Evolutionary conservation across 2,797 vertebrate species (phyloP), one percentile per base, ranked within the genome.

Genomic region (Neostethus bicornis): DNA sequence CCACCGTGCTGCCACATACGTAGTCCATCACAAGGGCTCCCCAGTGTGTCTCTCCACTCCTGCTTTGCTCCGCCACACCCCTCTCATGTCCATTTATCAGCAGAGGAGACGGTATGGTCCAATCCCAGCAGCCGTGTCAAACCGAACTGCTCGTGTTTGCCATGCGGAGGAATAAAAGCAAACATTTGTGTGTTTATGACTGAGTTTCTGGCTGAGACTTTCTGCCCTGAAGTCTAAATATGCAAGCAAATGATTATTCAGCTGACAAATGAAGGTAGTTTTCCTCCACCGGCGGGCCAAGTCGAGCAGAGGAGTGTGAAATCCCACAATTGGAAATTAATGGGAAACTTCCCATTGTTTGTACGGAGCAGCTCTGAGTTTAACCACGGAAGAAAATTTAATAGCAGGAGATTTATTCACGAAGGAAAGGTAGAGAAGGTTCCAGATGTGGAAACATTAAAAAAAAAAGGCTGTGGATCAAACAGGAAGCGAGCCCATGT

Each of bases 311-410:
- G n/a, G 51, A 55, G 74, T 71, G 69, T 75, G 66, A 77, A 79
- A 79, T 75, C 61, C 70, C 29, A 16, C 42, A 64, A 75, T 60
- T 60, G 37, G 63, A 63, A 68, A 61, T 69, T 58, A 72, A 77
- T 72, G 37, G 53, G 54, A 59, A 61, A 63, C 51, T 49, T 59
- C 20, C 11, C 56, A 58, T 63, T 62, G 61, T 70, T 63, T 61
- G 58, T 61, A 61, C 51, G 50, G 55, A 56, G 57, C 23, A 42
- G 24, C 42, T 8, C 53, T 51, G 51, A 54, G 63, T 79, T 71
- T 65, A 73, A 35, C 55, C 58, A 64, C 54, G 31, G 45, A 57
- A 61, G 14, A 60, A 71, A 55, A 49, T 63, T 72, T 66, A 68
- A 76, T 56, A 31, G 53, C 14, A 23, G 42, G 26, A 60, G 55